phyloP scores from a whole-genome alignment of 1,140 invertebrate species.

The Orius insidiosus region DNA sequence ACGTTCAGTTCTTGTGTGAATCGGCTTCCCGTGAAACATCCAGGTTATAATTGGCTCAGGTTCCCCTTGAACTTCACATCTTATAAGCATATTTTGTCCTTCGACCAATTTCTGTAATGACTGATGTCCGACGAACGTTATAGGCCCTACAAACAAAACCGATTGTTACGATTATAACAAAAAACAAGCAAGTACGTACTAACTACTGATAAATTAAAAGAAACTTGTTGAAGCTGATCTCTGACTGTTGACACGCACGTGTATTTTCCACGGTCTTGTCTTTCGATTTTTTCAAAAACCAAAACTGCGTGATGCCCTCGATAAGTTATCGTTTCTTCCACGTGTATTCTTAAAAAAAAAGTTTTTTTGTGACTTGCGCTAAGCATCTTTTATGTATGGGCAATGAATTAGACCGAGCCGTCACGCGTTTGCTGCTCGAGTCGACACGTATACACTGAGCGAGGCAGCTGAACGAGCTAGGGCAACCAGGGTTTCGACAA shows the following conservation, averaged over 20 bases:
- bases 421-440: no score
- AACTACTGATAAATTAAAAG: conserved; percentile 6
- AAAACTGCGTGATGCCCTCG: neutral
- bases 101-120: conserved; percentile 28
- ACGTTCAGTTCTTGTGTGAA: neutral
- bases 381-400: no score
- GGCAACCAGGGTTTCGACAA: no score
- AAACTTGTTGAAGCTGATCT: neutral
- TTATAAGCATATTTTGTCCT: conserved; percentile 27
- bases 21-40: conserved; percentile 2
- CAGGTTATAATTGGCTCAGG: conserved; percentile 30
- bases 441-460: no score
- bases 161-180: neutral
- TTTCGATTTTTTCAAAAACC: conserved; percentile 11
- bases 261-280: conserved; percentile 9
- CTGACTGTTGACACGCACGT: neutral
- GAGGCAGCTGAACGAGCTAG: no score
- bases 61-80: conserved; percentile 33
- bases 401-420: no score
- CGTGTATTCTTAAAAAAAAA: conserved; percentile 11
- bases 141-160: conserved; percentile 23
- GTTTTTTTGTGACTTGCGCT: no score
- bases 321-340: conserved; percentile 1
- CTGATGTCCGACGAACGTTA: conserved; percentile 7
- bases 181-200: conserved; percentile 10